Conservation (phyloP, 2,113 vertebrate genomes). For the Microtus pennsylvanicus region DNA sequence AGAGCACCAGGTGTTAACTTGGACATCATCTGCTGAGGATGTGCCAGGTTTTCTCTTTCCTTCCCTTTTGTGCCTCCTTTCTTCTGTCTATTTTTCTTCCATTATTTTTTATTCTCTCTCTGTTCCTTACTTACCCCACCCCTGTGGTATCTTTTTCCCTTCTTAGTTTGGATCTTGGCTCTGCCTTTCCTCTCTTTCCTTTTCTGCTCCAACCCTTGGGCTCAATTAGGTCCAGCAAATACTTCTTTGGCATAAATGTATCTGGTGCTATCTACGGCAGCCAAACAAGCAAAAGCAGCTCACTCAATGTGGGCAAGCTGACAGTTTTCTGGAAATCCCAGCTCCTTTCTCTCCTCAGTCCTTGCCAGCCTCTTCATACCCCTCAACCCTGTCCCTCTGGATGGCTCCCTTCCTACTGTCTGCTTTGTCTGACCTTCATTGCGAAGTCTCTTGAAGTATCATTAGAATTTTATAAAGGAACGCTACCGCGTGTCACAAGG, state of each 20-base stretch:
- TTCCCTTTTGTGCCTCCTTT: neutral
- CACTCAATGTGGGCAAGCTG: neutral
- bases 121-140: neutral
- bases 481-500: neutral
- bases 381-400: neutral
- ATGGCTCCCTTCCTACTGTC: neutral
- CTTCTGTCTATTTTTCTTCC: neutral
- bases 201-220: neutral
- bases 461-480: slow-evolving; percentile 14
- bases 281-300: neutral
- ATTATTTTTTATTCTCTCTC: neutral
- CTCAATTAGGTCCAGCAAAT: too few species aligned
- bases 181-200: neutral
- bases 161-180: neutral
- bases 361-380: neutral
- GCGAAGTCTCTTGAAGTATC: neutral
- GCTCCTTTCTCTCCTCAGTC: too few species aligned
- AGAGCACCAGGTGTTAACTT: fast-evolving
- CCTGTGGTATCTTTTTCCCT: neutral
- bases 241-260: neutral
- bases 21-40: neutral
- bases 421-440: neutral
- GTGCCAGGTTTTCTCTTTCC: neutral
- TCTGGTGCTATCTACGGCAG: neutral
- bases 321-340: neutral